Base-by-base conservation (phyloP, 1,140 invertebrate species). In the Ptiloglossa arizonensis region DNA sequence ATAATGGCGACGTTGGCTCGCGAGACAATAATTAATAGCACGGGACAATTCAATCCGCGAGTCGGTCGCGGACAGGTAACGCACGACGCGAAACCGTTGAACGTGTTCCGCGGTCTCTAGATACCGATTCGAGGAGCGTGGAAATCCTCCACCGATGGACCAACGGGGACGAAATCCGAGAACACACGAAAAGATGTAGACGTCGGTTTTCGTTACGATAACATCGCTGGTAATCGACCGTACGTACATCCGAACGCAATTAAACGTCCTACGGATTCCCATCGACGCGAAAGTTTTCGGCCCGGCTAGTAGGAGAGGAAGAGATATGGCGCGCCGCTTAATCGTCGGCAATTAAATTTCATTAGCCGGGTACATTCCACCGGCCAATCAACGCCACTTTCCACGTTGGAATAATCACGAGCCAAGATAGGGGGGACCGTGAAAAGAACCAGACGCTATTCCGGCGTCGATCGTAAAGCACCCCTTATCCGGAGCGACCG, bases 281-380 rank as follows among this genome's bases (percentile, higher is more conserved):
- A 32, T n/a, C 32, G 56, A 29, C 4, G 9, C n/a, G 38, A 27
- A 72, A 72, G 27, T 79, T 67, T 74, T 72, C 48, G 60, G 41
- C 17, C 19, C 29, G 17, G n/a, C 17, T 32, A 57, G 46, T 44
- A 19, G 9, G 35, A 44, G 67, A 57, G 35, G 60, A n/a, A 35
- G 67, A 54, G 67, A 62, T 66, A 74, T n/a, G 41, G 6, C 9
- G 52, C 3, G 46, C 8, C 27, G 27, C 5, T 38, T 59, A 59
- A 59, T 73, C 71, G 54, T 15, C n/a, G 63, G 62, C 70, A 74
- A 74, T 79, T 79, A 79, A 79, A 79, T 74, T 79, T 79, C 77
- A 79, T 79, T 79, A 79, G 77, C 71, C 54, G 38, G 19, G 54
- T 54, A 79, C 77, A 52, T 79, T 67, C 62, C 44, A 2, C 8